Conservation (phyloP, 2,888 invertebrate species). For the Itoplectis maculator region DNA sequence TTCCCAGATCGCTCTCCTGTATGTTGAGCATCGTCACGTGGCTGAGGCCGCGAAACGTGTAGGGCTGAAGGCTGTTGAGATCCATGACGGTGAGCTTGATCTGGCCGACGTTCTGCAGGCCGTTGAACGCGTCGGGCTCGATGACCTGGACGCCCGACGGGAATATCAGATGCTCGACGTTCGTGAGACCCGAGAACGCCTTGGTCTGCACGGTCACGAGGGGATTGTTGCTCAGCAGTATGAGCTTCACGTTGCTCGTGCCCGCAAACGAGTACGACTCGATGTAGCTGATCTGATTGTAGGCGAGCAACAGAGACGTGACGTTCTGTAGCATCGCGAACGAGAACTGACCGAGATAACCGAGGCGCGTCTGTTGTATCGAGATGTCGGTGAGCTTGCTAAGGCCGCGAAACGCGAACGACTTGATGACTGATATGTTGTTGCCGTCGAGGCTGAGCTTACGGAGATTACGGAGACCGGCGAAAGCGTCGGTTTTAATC, state of each 20-base stretch:
- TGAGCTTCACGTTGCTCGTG: slow-evolving; percentile 92
- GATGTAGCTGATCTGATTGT: slow-evolving; percentile 90
- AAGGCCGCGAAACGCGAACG: slow-evolving; percentile 94
- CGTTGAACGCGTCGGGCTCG: slow-evolving; percentile 93
- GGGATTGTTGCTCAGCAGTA: slow-evolving; percentile 94
- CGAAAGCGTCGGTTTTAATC: slow-evolving; percentile 93
- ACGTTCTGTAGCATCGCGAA: slow-evolving; percentile 94
- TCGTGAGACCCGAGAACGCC: slow-evolving; percentile 93
- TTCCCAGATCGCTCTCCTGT: slow-evolving; percentile 93
- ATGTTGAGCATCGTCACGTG: slow-evolving; percentile 91
- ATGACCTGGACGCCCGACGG: slow-evolving; percentile 92
- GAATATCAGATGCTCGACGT: slow-evolving; percentile 93
- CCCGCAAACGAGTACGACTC: slow-evolving; percentile 94
- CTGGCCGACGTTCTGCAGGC: slow-evolving; percentile 92
- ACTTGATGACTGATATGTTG: slow-evolving; percentile 92
- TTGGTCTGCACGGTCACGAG: slow-evolving; percentile 92
- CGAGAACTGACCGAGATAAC: slow-evolving; percentile 92
- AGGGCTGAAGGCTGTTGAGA: slow-evolving; percentile 88
- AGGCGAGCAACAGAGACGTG: slow-evolving; percentile 89
- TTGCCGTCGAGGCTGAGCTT: slow-evolving; percentile 95
- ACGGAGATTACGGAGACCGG: slow-evolving; percentile 91
- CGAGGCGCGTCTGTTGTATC: slow-evolving; percentile 94
- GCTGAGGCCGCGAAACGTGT: slow-evolving; percentile 91
- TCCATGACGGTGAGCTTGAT: slow-evolving; percentile 95
- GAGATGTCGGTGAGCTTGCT: slow-evolving; percentile 91